These are phyloP conservation scores for Iphiclides podalirius DNA, from an alignment of 2,888 invertebrate species.

Conservation along the genomic window DNA sequence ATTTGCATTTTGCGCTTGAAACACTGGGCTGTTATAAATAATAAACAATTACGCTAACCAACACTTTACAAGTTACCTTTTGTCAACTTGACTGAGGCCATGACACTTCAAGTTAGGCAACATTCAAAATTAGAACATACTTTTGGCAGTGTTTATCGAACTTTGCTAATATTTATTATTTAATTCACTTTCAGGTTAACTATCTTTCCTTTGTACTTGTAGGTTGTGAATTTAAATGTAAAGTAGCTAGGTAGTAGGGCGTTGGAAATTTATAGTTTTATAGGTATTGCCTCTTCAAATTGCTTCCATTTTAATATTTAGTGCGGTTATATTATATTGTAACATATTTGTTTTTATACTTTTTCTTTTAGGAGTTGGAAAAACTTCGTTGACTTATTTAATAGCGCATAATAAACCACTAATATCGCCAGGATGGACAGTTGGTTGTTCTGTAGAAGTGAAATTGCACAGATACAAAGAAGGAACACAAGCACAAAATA, in stretches of 20 bases:
- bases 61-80: conserved; percentile 33
- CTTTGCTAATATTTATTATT: too few relatives aligned
- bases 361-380: conserved; percentile 91
- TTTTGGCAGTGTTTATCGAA: conserved; percentile 41
- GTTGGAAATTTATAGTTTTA: too few relatives aligned
- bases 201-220: too few relatives aligned
- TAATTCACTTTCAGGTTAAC: too few relatives aligned
- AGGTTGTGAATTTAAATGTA: too few relatives aligned
- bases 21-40: conserved; percentile 24
- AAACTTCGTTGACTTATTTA: conserved; percentile 95
- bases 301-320: too few relatives aligned
- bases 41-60: conserved; percentile 19
- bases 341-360: neutral
- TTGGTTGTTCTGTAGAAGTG: conserved; percentile 97
- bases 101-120: conserved; percentile 56
- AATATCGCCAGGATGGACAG: conserved; percentile 94
- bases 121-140: conserved; percentile 31
- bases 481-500: conserved; percentile 93
- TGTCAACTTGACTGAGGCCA: conserved; percentile 59
- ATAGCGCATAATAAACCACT: conserved; percentile 93
- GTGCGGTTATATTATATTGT: too few relatives aligned
- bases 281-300: too few relatives aligned
- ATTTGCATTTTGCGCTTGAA: conserved; percentile 38
- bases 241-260: too few relatives aligned
- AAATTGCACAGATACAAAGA: conserved; percentile 97